phyloP scores from a whole-genome alignment of 2,888 invertebrate genomes.

The Nomada hirtipes region DNA sequence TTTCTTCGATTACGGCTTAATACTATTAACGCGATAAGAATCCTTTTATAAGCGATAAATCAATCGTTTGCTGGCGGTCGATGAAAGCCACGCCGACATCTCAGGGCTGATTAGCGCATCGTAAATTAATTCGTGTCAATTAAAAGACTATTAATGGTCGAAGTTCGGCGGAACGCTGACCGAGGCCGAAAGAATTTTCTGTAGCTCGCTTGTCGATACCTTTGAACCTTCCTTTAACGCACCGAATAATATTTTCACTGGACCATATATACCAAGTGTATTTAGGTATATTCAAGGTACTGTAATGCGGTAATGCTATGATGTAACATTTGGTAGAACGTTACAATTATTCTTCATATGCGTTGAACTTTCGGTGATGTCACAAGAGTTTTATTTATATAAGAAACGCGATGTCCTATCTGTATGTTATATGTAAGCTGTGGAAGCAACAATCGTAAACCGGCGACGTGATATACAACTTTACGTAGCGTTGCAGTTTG shows the following conservation, averaged over 20 bases:
- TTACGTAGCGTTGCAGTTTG: too few relatives aligned
- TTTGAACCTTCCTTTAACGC: too few relatives aligned
- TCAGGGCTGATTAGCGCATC: slow-evolving; percentile 58
- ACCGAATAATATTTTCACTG: slow-evolving; percentile 64
- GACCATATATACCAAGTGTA: slow-evolving; percentile 31
- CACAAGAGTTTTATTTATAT: too few relatives aligned
- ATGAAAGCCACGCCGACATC: slow-evolving; percentile 48
- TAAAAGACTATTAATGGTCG: slow-evolving; percentile 54
- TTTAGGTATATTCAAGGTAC: neutral
- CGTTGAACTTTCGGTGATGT: too few relatives aligned
- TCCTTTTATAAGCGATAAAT: slow-evolving; percentile 65
- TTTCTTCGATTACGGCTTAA: slow-evolving; percentile 23
- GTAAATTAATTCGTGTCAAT: slow-evolving; percentile 70
- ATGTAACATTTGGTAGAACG: neutral
- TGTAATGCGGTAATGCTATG: neutral
- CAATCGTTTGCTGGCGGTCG: slow-evolving; percentile 54
- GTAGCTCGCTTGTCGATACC: neutral
- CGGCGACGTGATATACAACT: too few relatives aligned
- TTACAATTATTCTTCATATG: too few relatives aligned
- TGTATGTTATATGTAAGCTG: too few relatives aligned
- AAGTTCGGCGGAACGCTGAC: slow-evolving; percentile 64
- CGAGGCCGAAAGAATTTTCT: slow-evolving; percentile 21
- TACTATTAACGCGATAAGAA: slow-evolving; percentile 49
- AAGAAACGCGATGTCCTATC: too few relatives aligned
- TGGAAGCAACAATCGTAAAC: too few relatives aligned